Percentiles rank a stretch among this genome's conserved stretches.
phyloP scores from a whole-genome alignment of 2,888 invertebrate genomes.

The Meganola albula region DNA sequence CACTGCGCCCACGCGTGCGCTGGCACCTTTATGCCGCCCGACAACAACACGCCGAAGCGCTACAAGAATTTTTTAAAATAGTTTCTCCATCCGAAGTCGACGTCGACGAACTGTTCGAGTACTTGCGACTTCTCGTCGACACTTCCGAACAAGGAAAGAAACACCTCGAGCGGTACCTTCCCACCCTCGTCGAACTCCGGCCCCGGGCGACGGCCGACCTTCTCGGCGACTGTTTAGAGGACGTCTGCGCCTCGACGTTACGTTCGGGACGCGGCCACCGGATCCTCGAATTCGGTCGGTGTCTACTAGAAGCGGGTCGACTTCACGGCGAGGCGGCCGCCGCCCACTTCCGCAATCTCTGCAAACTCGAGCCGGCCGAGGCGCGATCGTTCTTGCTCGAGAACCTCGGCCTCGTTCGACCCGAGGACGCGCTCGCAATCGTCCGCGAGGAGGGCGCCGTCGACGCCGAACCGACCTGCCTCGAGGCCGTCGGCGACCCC shows the following conservation, averaged over 20 bases:
- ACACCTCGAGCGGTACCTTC: slow-evolving; percentile 35
- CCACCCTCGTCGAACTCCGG: slow-evolving; percentile 41
- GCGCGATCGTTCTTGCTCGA: slow-evolving; percentile 47
- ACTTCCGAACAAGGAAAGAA: slow-evolving; percentile 26
- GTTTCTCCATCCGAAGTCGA: slow-evolving; percentile 44
- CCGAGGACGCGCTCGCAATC: slow-evolving; percentile 56
- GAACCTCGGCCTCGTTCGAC: slow-evolving; percentile 52
- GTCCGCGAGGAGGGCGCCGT: slow-evolving; percentile 44
- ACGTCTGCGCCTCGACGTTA: slow-evolving; percentile 28
- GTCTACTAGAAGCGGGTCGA: slow-evolving; percentile 42
- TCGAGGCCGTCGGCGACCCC: slow-evolving; percentile 62
- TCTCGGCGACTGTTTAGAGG: slow-evolving; percentile 35
- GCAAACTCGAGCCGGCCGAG: slow-evolving; percentile 37
- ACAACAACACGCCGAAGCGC: slow-evolving; percentile 36
- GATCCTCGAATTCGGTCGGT: slow-evolving; percentile 44
- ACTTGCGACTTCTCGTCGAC: slow-evolving; percentile 38
- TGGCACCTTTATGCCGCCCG: slow-evolving; percentile 48
- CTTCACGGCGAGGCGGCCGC: slow-evolving; percentile 45
- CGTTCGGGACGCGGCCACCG: slow-evolving; percentile 26
- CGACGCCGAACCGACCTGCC: slow-evolving; percentile 56
- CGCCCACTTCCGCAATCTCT: slow-evolving; percentile 48
- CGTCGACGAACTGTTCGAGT: slow-evolving; percentile 59
- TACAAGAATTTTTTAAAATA: slow-evolving; percentile 50
- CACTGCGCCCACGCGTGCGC: slow-evolving; percentile 45
- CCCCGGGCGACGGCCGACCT: slow-evolving; percentile 54